Evolutionary conservation across 2,888 invertebrate species (phyloP).

Genomic region (Periphyllus acericola): DNA sequence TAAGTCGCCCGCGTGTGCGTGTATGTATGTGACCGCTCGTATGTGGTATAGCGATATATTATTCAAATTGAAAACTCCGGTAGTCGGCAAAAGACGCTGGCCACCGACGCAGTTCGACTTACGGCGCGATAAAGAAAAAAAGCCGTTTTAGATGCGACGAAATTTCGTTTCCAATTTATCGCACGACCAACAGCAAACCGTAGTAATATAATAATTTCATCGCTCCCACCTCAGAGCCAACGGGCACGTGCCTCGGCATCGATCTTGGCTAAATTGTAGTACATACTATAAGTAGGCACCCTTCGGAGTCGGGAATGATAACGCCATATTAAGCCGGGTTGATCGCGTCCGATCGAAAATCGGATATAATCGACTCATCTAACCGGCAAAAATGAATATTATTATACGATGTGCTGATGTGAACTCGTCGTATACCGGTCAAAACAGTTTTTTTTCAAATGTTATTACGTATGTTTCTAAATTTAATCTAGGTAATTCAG

Average conservation of each 20-base stretch:
- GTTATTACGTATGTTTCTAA: too few species aligned
- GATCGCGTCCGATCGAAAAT: background rate
- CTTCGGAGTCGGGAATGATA: background rate
- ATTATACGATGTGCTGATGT: too few species aligned
- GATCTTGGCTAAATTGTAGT: background rate
- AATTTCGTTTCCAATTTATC: background rate
- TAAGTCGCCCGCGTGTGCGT: too few species aligned
- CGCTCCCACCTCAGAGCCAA: too few species aligned
- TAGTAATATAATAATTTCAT: background rate
- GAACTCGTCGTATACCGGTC: too few species aligned
- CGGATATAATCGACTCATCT: too few species aligned
- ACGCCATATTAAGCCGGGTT: background rate
- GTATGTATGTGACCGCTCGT: background rate
- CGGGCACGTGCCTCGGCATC: background rate
- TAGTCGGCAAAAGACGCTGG: background rate
- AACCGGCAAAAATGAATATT: too few species aligned
- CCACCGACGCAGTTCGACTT: background rate
- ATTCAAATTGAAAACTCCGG: constrained; percentile 31
- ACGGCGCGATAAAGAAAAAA: background rate
- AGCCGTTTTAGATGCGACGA: background rate
- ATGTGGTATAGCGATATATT: constrained; percentile 29
- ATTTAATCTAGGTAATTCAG: too few species aligned
- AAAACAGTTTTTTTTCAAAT: too few species aligned
- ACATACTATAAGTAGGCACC: background rate
- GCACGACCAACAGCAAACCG: background rate